A percentile compares a stretch with the other conserved stretches of the same genome.
These are phyloP conservation scores for Euzophera pinguis DNA, from an alignment of 2,888 invertebrate genomes.

Conservation along the genomic window DNA sequence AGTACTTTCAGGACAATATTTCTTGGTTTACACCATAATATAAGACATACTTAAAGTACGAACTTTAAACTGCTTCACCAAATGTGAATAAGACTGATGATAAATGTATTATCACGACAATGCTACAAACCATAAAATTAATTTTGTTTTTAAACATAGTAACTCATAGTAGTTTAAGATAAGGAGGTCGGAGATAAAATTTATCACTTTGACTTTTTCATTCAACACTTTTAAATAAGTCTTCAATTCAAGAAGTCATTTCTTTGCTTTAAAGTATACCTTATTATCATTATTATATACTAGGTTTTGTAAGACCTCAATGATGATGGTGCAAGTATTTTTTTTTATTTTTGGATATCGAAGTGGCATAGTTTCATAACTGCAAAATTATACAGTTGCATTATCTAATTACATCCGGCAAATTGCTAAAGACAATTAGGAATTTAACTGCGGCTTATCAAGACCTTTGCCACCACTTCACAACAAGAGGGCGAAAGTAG, in stretches of 20 bases:
- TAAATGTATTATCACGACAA: slow-evolving; percentile 4
- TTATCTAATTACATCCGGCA: slow-evolving; percentile 61
- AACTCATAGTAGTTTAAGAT: slow-evolving; percentile 20
- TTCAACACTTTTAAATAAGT: slow-evolving; percentile 47
- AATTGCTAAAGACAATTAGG: slow-evolving; percentile 58
- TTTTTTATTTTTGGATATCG: neutral
- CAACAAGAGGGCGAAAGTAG: slow-evolving; percentile 47
- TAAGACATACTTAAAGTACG: too few relatives aligned
- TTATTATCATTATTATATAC: neutral
- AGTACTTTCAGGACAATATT: too few relatives aligned
- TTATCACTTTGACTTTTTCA: slow-evolving; percentile 44
- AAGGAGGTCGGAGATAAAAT: slow-evolving; percentile 45
- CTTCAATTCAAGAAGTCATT: slow-evolving; percentile 34
- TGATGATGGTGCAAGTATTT: too few relatives aligned
- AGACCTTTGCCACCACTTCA: slow-evolving; percentile 59
- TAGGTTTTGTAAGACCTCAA: neutral
- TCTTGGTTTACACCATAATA: too few relatives aligned
- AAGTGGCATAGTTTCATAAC: neutral
- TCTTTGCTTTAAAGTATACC: slow-evolving; percentile 37
- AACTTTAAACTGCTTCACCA: too few relatives aligned
- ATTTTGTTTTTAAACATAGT: neutral
- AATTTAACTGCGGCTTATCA: slow-evolving; percentile 51
- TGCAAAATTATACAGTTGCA: slow-evolving; percentile 34
- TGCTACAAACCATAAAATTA: neutral
- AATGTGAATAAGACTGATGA: neutral